Conservation (phyloP, 2,113 vertebrate genomes). For the Grammomys dolichurus region DNA sequence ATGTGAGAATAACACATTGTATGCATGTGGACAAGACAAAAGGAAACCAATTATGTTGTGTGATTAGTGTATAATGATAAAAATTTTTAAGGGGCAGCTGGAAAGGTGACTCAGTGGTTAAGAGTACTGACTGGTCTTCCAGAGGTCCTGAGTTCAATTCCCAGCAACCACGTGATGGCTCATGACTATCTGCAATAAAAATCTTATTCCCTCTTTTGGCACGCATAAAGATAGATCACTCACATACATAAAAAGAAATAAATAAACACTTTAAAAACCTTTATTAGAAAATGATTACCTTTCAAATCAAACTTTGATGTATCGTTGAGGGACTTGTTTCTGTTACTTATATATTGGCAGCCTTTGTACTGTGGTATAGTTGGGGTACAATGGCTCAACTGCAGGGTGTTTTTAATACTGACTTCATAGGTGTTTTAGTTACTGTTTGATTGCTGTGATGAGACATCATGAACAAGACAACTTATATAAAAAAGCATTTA, state of each 20-base stretch:
- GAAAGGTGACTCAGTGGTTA: too few relatives aligned
- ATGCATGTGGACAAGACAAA: not conserved
- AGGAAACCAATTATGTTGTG: not conserved
- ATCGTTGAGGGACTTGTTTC: not conserved
- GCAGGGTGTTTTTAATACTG: not conserved
- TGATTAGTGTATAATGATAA: not conserved
- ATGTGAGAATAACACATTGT: not conserved
- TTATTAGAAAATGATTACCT: not conserved
- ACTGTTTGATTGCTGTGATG: not conserved
- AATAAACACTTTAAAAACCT: not conserved
- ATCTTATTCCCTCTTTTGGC: too few relatives aligned
- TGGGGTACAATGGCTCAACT: not conserved
- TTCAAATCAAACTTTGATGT: not conserved
- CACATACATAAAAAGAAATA: too few relatives aligned
- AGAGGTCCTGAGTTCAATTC: too few relatives aligned
- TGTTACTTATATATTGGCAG: not conserved
- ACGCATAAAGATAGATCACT: too few relatives aligned
- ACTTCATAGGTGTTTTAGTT: not conserved
- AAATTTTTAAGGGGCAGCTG: not conserved
- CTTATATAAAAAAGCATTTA: not conserved
- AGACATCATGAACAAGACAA: not conserved
- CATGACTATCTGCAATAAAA: too few relatives aligned
- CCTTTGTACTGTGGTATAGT: not conserved
- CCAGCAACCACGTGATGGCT: too few relatives aligned
- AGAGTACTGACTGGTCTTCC: too few relatives aligned